phyloP scores from a whole-genome alignment of 2,797 vertebrate species.

The Danio tinwini region DNA sequence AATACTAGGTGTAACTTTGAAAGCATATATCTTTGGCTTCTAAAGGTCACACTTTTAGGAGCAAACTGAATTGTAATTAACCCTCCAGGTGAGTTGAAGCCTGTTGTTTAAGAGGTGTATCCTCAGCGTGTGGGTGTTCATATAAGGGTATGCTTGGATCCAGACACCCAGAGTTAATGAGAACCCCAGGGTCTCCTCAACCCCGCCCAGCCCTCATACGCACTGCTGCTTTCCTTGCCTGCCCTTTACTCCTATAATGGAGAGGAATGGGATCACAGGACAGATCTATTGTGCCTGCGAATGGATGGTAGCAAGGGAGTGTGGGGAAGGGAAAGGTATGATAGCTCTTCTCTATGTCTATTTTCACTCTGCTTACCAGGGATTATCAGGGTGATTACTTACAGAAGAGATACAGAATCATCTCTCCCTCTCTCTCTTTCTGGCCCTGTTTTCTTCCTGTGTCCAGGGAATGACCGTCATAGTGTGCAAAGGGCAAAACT shows the following conservation, averaged over 20 bases:
- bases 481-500: background rate
- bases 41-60: constrained; percentile 57
- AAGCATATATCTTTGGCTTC: constrained; percentile 14
- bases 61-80: constrained; percentile 8
- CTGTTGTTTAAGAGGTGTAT: constrained; percentile 24
- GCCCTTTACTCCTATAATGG: constrained; percentile 22
- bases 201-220: constrained; percentile 35
- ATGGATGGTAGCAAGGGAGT: background rate
- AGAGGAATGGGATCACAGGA: background rate
- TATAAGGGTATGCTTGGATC: constrained; percentile 47
- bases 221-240: constrained; percentile 19
- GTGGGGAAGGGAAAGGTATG: background rate
- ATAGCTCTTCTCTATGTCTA: constrained; percentile 63
- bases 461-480: background rate
- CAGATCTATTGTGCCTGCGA: constrained; percentile 6
- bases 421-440: constrained; percentile 41
- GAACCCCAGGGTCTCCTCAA: constrained; percentile 36
- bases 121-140: constrained; percentile 36
- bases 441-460: constrained; percentile 3
- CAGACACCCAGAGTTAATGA: constrained; percentile 49
- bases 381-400: constrained; percentile 75
- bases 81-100: constrained; percentile 34
- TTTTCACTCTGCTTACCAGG: constrained; percentile 74
- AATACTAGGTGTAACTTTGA: constrained; percentile 2
- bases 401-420: constrained; percentile 25